phyloP scores from a whole-genome alignment of 2,888 invertebrate genomes.

The Disparrhopalites patrizii region DNA sequence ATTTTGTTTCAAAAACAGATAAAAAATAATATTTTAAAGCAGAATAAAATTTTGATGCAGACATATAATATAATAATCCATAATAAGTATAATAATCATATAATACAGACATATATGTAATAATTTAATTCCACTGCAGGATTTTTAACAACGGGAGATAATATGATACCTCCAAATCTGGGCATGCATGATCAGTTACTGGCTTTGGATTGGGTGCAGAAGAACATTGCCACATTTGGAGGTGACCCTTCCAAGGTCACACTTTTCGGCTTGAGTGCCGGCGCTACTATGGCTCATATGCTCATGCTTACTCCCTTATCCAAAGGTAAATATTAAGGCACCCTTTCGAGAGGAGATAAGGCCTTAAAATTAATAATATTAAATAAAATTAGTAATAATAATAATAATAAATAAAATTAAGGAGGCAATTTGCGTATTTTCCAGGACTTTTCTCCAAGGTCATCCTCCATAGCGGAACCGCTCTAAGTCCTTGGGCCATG shows the following conservation, averaged over 20 bases:
- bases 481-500: conserved; percentile 36
- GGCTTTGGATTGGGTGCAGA: conserved; percentile 1
- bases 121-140: too few species aligned
- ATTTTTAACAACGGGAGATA: conserved; percentile 3
- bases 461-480: conserved; percentile 34
- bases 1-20: too few species aligned
- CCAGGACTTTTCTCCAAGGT: conserved; percentile 34
- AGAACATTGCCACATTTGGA: not conserved
- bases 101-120: too few species aligned
- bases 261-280: not conserved
- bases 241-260: conserved; percentile 3
- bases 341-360: too few species aligned
- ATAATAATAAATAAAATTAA: not conserved
- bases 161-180: not conserved
- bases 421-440: not conserved
- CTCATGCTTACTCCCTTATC: not conserved
- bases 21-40: too few species aligned
- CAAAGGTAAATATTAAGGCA: not conserved
- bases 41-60: not conserved
- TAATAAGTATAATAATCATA: too few species aligned
- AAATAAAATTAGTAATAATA: too few species aligned
- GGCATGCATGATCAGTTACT: not conserved
- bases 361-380: too few species aligned
- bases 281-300: not conserved
- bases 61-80: not conserved